Conservation (phyloP, 1,140 invertebrate genomes). For the Geopemphigus sp. region DNA sequence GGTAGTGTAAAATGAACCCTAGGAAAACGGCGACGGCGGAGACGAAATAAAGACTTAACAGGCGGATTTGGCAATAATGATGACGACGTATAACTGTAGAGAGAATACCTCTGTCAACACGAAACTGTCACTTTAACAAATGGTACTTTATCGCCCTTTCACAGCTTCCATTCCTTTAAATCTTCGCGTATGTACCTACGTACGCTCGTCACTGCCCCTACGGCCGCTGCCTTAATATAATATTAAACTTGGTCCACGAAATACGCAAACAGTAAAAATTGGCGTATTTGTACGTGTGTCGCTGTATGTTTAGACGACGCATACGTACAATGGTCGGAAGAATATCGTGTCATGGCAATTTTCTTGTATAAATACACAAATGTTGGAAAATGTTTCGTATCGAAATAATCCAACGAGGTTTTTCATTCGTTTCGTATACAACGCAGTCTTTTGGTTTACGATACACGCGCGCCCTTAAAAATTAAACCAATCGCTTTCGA, state of each 20-base stretch:
- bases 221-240: not conserved
- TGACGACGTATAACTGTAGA: conserved; percentile 20
- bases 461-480: too few species aligned
- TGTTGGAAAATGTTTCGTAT: not conserved
- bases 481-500: too few species aligned
- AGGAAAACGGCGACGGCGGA: not conserved
- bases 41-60: conserved; percentile 11
- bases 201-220: not conserved
- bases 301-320: not conserved
- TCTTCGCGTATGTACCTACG: not conserved
- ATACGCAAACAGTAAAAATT: not conserved
- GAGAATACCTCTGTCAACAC: conserved; percentile 30
- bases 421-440: too few species aligned
- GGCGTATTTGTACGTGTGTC: not conserved
- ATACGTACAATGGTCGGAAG: too few species aligned
- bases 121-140: conserved; percentile 40
- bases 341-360: too few species aligned
- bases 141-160: conserved; percentile 19
- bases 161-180: not conserved
- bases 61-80: conserved; percentile 27
- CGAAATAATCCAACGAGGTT: too few species aligned
- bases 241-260: not conserved
- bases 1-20: not conserved
- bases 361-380: not conserved
- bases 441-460: too few species aligned